Evolutionary conservation across 2,797 vertebrate species (phyloP), one percentile per base, ranked within the genome.

Genomic region (Gymnothorax javanicus): DNA sequence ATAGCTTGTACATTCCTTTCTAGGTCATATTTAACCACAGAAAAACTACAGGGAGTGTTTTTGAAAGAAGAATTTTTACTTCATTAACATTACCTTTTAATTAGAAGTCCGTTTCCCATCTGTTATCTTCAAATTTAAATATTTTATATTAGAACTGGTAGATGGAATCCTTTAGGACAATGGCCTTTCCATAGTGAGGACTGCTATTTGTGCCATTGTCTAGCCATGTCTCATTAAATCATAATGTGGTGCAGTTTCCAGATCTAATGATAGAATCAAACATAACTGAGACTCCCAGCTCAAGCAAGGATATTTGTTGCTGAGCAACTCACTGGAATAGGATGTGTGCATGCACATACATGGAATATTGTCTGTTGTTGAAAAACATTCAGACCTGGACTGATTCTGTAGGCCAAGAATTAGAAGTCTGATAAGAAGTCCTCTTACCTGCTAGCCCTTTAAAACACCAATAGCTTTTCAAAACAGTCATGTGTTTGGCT

Each of bases 201-300:
- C 43, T 50, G 73, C 57, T 79, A 33, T 82, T 59, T 9, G 23
- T 77, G 69, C 57, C 6, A 7, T 77, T 50, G 71, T 60, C 69
- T 25, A 12, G 83, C 52, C 83, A 25, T 27, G 71, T 56, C 58
- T 85, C 69, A 85, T 73, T 75, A 57, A 58, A 75, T 85, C 69
- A 43, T 52, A 2, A 33, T 27, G 5, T 43, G 60, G 33, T 33
- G 83, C 59, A 27, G 52, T 59, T 83, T 83, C 69, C 82, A 83
- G 33, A 60, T 43, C 62, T 43, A 50, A 62, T 23, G 83, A 87
- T 85, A 87, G 83, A 71, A 87, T 87, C 86, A 57, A 56, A 71
- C 58, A 50, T 7, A 50, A 62, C 71, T 64, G 33, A 11, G 71
- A 79, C 58, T 77, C 79, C 73, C 52, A 75, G n/a, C 77, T 56